Conservation (phyloP, 2,888 invertebrate genomes). For the Frankliniella fusca region DNA sequence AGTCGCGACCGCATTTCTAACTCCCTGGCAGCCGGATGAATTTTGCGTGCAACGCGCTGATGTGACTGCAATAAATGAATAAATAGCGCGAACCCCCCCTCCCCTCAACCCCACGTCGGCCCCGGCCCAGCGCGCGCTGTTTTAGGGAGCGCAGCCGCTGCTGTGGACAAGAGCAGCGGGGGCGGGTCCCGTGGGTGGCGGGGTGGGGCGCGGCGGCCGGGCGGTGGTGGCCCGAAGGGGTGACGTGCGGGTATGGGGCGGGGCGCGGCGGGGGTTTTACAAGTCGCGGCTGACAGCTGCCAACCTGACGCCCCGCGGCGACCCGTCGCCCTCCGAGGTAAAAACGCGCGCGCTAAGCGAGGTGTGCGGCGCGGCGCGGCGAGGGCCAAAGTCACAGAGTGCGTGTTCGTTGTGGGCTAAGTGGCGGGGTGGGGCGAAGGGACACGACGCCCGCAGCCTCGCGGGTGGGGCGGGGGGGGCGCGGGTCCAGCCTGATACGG, state of each 20-base stretch:
- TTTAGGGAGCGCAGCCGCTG: no score
- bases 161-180: no score
- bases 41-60: not conserved
- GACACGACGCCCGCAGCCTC: not conserved
- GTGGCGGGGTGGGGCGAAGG: not conserved
- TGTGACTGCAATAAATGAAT: conserved; percentile 1
- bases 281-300: conserved; percentile 12
- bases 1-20: not conserved
- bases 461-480: not conserved
- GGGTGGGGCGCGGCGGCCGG: not conserved
- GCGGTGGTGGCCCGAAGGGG: not conserved
- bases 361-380: not conserved
- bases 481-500: not conserved
- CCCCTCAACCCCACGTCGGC: no score
- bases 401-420: no score
- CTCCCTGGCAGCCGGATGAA: not conserved
- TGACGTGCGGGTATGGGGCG: not conserved
- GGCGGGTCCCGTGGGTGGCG: no score
- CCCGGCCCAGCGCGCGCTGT: not conserved
- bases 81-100: not conserved
- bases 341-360: not conserved
- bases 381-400: not conserved
- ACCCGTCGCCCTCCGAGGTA: not conserved
- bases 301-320: not conserved
- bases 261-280: not conserved